Evolutionary conservation across 2,797 vertebrate species (phyloP).

Genomic region (Picus viridis): DNA sequence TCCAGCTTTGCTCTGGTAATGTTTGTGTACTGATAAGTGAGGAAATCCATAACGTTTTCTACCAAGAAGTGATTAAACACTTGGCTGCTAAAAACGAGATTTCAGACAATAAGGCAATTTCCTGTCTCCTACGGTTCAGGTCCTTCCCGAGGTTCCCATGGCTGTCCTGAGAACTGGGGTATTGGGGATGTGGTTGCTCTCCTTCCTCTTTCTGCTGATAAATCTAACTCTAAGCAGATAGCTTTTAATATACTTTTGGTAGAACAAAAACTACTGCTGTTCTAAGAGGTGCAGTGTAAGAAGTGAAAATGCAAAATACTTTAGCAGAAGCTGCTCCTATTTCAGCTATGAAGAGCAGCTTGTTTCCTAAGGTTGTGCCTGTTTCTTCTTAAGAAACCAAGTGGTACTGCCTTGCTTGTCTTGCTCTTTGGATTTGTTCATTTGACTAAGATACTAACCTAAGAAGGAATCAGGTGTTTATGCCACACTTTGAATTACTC

Average conservation of each 20-base stretch:
- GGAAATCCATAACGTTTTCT: conserved; percentile 48
- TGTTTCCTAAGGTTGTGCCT: not conserved
- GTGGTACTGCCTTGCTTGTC: not conserved
- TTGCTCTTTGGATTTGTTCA: not conserved
- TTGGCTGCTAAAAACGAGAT: conserved; percentile 51
- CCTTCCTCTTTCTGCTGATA: not conserved
- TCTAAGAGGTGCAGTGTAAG: not conserved
- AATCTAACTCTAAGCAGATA: not conserved
- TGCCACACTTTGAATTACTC: not conserved
- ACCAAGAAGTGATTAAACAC: conserved; percentile 52
- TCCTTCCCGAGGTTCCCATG: conserved; percentile 28
- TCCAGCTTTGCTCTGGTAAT: not conserved
- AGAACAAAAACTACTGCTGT: not conserved
- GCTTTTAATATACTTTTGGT: not conserved
- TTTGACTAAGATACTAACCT: not conserved
- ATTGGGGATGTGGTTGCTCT: not conserved
- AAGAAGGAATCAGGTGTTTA: not conserved
- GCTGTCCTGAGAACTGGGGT: not conserved
- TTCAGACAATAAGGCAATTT: conserved; percentile 69
- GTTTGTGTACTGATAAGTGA: conserved; percentile 66
- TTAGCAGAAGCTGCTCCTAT: not conserved
- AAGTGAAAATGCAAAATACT: not conserved
- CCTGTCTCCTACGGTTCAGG: conserved; percentile 44
- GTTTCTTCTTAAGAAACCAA: not conserved
- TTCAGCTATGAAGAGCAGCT: not conserved